phyloP scores from a whole-genome alignment of 2,797 vertebrate genomes.

The Kryptopterus vitreolus region DNA sequence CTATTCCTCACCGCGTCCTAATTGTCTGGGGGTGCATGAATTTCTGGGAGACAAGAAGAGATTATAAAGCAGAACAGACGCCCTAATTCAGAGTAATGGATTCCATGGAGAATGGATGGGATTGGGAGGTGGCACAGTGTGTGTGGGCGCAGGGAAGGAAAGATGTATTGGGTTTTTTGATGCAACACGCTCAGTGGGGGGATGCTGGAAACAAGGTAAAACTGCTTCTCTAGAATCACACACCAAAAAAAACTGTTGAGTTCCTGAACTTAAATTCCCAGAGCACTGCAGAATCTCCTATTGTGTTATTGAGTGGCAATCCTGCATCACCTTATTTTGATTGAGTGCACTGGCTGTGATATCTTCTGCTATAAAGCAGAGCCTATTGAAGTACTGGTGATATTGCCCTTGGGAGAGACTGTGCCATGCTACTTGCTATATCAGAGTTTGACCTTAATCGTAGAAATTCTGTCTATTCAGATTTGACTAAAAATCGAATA shows the following conservation, averaged over 20 bases:
- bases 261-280: slow-evolving; percentile 28
- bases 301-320: slow-evolving; percentile 27
- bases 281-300: slow-evolving; percentile 19
- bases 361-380: neutral
- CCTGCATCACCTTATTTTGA: slow-evolving; percentile 20
- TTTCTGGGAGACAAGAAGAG: slow-evolving; percentile 79
- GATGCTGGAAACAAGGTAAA: slow-evolving; percentile 28
- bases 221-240: neutral
- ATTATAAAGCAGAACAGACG: slow-evolving; percentile 63
- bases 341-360: slow-evolving; percentile 18
- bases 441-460: neutral
- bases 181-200: slow-evolving; percentile 14
- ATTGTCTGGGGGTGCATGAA: slow-evolving; percentile 68
- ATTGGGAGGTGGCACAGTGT: slow-evolving; percentile 15
- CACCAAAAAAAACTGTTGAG: slow-evolving; percentile 2
- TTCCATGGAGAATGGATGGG: neutral
- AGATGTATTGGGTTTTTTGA: slow-evolving; percentile 25
- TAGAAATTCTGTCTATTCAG: neutral
- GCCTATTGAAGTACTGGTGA: slow-evolving; percentile 11
- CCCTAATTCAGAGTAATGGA: slow-evolving; percentile 81
- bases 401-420: slow-evolving; percentile 10
- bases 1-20: slow-evolving; percentile 45
- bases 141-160: slow-evolving; percentile 2
- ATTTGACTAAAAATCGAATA: neutral
- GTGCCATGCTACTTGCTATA: neutral